phyloP scores from a whole-genome alignment of 53 echinoderm and acorn worm species.

The Patiria pectinifera region DNA sequence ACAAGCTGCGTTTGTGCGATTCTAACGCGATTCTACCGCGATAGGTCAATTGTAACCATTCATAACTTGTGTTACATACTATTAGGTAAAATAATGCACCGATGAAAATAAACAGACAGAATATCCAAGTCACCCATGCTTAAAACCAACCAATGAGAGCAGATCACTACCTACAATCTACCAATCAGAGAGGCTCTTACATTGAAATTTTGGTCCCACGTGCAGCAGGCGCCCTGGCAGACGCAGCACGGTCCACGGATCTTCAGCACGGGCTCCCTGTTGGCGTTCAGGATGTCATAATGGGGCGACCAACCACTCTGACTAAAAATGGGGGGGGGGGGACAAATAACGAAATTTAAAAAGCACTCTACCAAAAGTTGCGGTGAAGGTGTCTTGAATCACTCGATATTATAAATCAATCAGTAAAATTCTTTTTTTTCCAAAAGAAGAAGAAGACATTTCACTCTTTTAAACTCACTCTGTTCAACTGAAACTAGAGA shows the following conservation, averaged over 20 bases:
- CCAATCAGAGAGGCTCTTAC: constrained; percentile 38
- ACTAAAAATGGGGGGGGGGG: constrained; percentile 31
- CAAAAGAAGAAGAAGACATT: too few relatives aligned
- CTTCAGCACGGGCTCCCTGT: constrained; percentile 63
- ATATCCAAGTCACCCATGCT: background rate
- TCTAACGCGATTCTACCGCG: too few relatives aligned
- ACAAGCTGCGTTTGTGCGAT: too few relatives aligned
- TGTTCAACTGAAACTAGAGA: too few relatives aligned
- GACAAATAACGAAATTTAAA: too few relatives aligned
- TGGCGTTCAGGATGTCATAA: constrained; percentile 78
- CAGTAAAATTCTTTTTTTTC: too few relatives aligned
- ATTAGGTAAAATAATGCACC: background rate
- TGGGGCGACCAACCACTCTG: constrained; percentile 80
- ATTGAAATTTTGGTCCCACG: constrained; percentile 84
- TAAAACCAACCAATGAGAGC: background rate
- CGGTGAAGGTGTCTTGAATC: too few relatives aligned
- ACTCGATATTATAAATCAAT: too few relatives aligned
- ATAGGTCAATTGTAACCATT: too few relatives aligned
- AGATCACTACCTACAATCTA: background rate
- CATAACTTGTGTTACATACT: background rate
- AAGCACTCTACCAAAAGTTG: too few relatives aligned
- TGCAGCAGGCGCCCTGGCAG: constrained; percentile 83
- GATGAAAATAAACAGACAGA: background rate
- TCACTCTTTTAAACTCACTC: too few relatives aligned
- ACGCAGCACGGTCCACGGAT: constrained; percentile 84